Evolutionary conservation across 2,888 invertebrate genomes (phyloP).

Genomic region (Leptinotarsa peninsularis): DNA sequence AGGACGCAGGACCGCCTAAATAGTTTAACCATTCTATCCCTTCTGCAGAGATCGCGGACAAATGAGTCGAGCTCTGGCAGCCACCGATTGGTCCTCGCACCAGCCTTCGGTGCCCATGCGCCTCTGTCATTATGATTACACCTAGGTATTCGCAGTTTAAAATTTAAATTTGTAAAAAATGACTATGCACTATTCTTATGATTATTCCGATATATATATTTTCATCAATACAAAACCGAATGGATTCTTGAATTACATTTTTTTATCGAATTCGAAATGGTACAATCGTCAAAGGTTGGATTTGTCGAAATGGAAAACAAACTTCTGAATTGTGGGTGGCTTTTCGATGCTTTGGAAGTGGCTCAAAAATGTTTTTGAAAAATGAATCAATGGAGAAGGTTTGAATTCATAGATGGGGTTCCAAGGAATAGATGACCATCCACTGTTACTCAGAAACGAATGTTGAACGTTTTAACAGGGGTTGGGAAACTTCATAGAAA

Average conservation of each 20-base stretch:
- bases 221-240: slow-evolving; percentile 54
- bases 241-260: slow-evolving; percentile 33
- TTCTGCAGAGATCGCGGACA: slow-evolving; percentile 42
- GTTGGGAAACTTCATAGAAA: too few species aligned
- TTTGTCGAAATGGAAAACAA: not conserved
- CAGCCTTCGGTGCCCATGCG: slow-evolving; percentile 64
- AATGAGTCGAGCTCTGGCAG: slow-evolving; percentile 58
- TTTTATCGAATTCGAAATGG: slow-evolving; percentile 38
- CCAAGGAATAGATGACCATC: too few species aligned
- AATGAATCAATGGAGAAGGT: too few species aligned
- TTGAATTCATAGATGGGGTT: too few species aligned
- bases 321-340: not conserved
- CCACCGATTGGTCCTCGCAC: slow-evolving; percentile 66
- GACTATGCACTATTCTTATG: slow-evolving; percentile 64
- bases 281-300: not conserved
- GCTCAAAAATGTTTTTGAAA: too few species aligned
- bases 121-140: slow-evolving; percentile 61
- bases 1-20: slow-evolving; percentile 53
- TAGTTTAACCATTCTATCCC: slow-evolving; percentile 29
- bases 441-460: too few species aligned
- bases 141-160: slow-evolving; percentile 61
- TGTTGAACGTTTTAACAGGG: too few species aligned
- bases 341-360: too few species aligned
- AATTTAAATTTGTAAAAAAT: slow-evolving; percentile 60
- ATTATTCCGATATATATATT: slow-evolving; percentile 62